phyloP scores from a whole-genome alignment of 1,140 invertebrate species.

The Anastatus disparis region DNA sequence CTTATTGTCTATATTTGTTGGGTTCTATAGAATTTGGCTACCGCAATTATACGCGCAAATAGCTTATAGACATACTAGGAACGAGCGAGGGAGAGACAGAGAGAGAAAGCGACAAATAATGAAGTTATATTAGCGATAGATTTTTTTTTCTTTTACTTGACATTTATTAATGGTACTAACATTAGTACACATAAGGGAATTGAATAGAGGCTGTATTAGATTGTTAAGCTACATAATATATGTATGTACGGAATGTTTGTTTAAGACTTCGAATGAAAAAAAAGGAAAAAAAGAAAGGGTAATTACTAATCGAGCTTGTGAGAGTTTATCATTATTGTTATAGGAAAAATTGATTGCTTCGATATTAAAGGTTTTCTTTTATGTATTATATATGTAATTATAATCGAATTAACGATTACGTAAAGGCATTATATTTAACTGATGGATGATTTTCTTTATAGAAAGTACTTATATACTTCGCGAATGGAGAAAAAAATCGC shows the following conservation, averaged over 20 bases:
- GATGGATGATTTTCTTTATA: background rate
- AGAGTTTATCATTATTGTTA: background rate
- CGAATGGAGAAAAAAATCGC: too few species aligned
- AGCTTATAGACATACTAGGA: constrained; percentile 6
- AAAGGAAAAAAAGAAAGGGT: background rate
- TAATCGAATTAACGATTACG: constrained; percentile 33
- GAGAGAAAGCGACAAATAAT: too few species aligned
- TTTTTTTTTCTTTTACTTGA: too few species aligned
- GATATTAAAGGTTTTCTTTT: background rate
- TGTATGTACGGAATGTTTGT: constrained; percentile 10
- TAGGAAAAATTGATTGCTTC: background rate
- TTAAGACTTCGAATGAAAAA: background rate
- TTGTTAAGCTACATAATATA: background rate
- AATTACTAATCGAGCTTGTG: constrained; percentile 14
- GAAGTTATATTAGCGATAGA: too few species aligned
- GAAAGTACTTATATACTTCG: background rate
- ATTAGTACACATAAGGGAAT: too few species aligned
- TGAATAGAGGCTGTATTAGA: too few species aligned
- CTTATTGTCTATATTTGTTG: constrained; percentile 7
- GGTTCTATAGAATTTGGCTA: too few species aligned
- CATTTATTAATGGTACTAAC: too few species aligned
- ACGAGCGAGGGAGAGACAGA: too few species aligned
- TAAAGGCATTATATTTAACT: constrained; percentile 18
- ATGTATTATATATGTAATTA: constrained; percentile 11
- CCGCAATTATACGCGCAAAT: constrained; percentile 14